These are phyloP conservation scores for Phymorhynchus buccinoides DNA, from an alignment of 1,140 invertebrate genomes.

Conservation along the genomic window DNA sequence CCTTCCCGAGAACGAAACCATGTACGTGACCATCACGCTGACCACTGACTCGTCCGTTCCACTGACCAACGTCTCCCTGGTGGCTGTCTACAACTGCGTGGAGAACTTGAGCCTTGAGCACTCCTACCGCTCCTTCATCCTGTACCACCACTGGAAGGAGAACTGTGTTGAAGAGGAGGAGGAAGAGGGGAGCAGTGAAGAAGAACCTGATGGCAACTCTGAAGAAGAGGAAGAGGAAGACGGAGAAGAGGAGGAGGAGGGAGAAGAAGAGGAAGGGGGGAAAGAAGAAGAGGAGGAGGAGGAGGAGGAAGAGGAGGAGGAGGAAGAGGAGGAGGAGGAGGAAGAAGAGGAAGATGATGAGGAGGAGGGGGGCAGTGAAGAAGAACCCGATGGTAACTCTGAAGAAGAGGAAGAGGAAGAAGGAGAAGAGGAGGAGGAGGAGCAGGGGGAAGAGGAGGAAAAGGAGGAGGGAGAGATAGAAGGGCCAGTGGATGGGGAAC, in stretches of 20 bases:
- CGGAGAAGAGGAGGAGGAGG: neutral
- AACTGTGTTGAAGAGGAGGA: too few species aligned
- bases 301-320: too few species aligned
- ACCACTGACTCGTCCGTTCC: neutral
- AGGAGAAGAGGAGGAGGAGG: neutral
- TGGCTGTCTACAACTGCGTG: neutral
- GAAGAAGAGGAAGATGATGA: neutral
- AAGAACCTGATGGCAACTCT: neutral
- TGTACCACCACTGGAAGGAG: neutral
- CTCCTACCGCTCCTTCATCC: neutral
- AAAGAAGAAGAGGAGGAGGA: too few species aligned
- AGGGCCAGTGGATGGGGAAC: too few species aligned
- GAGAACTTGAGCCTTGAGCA: neutral
- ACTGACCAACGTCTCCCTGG: slow-evolving; percentile 4
- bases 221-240: neutral
- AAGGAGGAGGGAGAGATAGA: neutral
- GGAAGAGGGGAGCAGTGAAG: too few species aligned
- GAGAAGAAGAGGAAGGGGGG: too few species aligned
- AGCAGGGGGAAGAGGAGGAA: neutral
- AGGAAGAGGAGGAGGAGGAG: too few species aligned
- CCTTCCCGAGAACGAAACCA: neutral
- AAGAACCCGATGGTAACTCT: neutral
- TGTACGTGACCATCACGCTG: neutral
- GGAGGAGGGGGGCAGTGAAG: neutral
- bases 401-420: neutral